These are phyloP conservation scores for Ficedula albicollis DNA, from an alignment of 2,797 vertebrate species.

Conservation along the genomic window DNA sequence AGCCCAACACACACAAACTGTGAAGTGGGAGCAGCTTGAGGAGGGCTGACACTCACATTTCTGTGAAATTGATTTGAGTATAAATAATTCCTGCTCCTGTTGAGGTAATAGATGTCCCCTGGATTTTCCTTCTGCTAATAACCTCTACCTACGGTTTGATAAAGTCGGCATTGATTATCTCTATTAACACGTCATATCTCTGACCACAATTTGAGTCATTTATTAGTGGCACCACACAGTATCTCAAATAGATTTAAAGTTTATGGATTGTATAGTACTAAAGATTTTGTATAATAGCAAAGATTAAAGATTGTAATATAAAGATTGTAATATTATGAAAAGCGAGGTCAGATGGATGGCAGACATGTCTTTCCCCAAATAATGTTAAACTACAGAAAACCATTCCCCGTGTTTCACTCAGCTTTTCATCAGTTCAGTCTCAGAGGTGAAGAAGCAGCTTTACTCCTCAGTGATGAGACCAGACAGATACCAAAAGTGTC, in stretches of 20 bases:
- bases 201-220: background rate
- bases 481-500: background rate
- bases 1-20: background rate
- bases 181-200: background rate
- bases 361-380: background rate
- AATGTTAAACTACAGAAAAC: background rate
- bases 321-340: background rate
- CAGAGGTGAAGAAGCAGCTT: background rate
- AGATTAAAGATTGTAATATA: background rate
- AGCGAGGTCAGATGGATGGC: background rate
- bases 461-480: background rate
- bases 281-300: background rate
- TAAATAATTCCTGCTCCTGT: background rate
- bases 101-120: background rate
- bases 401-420: accelerated
- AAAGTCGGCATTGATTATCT: background rate
- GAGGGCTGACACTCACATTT: background rate
- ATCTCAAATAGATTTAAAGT: background rate
- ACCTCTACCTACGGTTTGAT: background rate
- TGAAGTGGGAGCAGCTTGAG: background rate
- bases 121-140: background rate
- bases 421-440: background rate
- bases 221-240: background rate
- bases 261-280: background rate
- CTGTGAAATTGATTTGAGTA: background rate